Percentiles rank a stretch among this genome's conserved stretches.
These are phyloP conservation scores for Donacobius atricapilla DNA, from an alignment of 2,113 vertebrate genomes.

Conservation along the genomic window DNA sequence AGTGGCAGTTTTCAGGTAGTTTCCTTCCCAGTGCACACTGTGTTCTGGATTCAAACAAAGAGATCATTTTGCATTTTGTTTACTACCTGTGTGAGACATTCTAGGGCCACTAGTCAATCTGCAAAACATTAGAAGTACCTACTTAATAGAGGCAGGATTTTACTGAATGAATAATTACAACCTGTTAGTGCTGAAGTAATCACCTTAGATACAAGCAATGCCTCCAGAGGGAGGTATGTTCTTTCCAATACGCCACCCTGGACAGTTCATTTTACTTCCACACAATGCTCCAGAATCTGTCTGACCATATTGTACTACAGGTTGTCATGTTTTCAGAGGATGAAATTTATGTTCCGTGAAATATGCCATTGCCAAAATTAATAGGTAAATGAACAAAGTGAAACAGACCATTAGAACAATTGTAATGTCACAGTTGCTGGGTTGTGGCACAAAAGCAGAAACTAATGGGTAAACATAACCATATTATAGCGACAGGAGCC, in stretches of 20 bases:
- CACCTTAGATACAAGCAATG: background rate
- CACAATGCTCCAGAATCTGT: background rate
- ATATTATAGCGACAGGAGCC: conserved; percentile 40
- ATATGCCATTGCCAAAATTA: conserved; percentile 72
- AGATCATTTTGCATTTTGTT: conserved; percentile 24
- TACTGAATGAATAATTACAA: conserved; percentile 49
- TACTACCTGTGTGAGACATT: background rate
- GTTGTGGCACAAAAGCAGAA: conserved; percentile 58
- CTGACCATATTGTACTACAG: conserved; percentile 46
- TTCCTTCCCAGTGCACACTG: background rate
- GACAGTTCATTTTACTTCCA: conserved; percentile 35
- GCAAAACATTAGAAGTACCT: background rate
- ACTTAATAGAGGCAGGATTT: conserved; percentile 30
- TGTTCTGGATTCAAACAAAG: background rate
- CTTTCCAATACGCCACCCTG: conserved; percentile 22
- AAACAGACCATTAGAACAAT: conserved; percentile 66
- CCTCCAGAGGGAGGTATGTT: conserved; percentile 4
- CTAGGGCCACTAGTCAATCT: background rate
- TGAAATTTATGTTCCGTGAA: conserved; percentile 71
- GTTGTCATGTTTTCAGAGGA: conserved; percentile 59
- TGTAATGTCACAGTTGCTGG: conserved; percentile 45
- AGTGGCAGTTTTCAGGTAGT: background rate
- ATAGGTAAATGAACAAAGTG: conserved; percentile 71
- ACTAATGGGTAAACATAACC: conserved; percentile 50
- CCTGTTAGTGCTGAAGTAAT: conserved; percentile 38